phyloP scores from a whole-genome alignment of 2,113 vertebrate species.

The Odontophorus gujanensis region DNA sequence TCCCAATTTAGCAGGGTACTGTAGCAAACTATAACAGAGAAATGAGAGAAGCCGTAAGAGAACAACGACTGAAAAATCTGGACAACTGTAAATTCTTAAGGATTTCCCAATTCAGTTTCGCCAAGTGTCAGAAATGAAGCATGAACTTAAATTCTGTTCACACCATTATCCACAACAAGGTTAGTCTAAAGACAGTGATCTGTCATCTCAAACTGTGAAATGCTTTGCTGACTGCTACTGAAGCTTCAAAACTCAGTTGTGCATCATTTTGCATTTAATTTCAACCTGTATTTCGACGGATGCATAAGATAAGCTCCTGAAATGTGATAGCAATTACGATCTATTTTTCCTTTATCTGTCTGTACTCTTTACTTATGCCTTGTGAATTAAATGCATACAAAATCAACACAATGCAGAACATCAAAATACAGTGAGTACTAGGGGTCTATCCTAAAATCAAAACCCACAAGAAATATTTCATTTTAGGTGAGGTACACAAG shows the following conservation, averaged over 20 bases:
- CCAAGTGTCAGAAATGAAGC: not conserved
- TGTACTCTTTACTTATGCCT: not conserved
- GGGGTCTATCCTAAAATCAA: not conserved
- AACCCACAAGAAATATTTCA: not conserved
- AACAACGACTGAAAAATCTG: not conserved
- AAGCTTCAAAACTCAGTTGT: not conserved
- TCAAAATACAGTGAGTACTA: not conserved
- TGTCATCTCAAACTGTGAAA: constrained; percentile 1
- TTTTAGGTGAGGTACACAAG: not conserved
- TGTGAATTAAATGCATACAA: not conserved
- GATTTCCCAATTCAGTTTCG: not conserved
- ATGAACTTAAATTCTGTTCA: constrained; percentile 27
- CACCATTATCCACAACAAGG: not conserved
- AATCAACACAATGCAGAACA: not conserved
- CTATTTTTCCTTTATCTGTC: not conserved
- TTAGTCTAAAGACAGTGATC: not conserved
- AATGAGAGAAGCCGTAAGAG: not conserved
- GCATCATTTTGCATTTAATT: not conserved
- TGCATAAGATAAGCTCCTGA: not conserved
- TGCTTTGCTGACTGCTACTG: not conserved
- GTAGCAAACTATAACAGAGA: not conserved
- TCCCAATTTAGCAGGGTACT: not conserved
- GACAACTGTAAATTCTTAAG: not conserved
- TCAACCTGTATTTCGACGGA: not conserved
- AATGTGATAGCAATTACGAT: not conserved